phyloP scores from a whole-genome alignment of 2,113 vertebrate genomes.

The Rhegmatorhina hoffmannsi region DNA sequence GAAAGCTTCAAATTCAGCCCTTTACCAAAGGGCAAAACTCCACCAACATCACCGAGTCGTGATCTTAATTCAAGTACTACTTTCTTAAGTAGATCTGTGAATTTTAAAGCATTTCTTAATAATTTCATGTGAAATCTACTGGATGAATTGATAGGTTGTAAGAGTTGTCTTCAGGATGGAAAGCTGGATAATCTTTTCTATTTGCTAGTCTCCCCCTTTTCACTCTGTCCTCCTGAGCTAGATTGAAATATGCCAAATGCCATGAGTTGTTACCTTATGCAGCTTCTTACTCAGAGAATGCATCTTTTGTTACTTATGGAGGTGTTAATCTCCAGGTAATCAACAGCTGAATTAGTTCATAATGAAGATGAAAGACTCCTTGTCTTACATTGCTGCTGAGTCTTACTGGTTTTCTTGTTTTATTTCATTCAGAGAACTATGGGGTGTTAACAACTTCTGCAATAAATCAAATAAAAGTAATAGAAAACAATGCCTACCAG shows the following conservation, averaged over 20 bases:
- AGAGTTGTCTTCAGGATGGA: background rate
- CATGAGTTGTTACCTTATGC: background rate
- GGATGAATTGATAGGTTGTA: background rate
- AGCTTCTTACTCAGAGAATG: slow-evolving; percentile 25
- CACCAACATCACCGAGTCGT: background rate
- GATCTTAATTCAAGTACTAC: background rate
- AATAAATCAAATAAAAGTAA: slow-evolving; percentile 72
- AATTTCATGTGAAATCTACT: background rate
- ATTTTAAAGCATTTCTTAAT: background rate
- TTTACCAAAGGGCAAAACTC: background rate
- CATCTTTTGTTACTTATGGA: slow-evolving; percentile 56
- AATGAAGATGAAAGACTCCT: slow-evolving; percentile 52
- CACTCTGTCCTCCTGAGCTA: background rate
- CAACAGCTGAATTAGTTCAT: slow-evolving; percentile 66
- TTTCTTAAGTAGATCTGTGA: background rate
- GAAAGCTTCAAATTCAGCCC: background rate
- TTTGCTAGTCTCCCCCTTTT: background rate
- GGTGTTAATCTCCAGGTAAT: slow-evolving; percentile 66
- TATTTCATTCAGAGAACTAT: slow-evolving; percentile 28
- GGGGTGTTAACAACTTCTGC: slow-evolving; percentile 70
- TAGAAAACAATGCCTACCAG: slow-evolving; percentile 52
- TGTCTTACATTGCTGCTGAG: slow-evolving; percentile 35
- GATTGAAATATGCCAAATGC: background rate
- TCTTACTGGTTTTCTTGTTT: slow-evolving; percentile 55
- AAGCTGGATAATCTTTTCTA: background rate